Evolutionary conservation across 2,113 vertebrate species (phyloP).

Genomic region (Lutjanus erythropterus): DNA sequence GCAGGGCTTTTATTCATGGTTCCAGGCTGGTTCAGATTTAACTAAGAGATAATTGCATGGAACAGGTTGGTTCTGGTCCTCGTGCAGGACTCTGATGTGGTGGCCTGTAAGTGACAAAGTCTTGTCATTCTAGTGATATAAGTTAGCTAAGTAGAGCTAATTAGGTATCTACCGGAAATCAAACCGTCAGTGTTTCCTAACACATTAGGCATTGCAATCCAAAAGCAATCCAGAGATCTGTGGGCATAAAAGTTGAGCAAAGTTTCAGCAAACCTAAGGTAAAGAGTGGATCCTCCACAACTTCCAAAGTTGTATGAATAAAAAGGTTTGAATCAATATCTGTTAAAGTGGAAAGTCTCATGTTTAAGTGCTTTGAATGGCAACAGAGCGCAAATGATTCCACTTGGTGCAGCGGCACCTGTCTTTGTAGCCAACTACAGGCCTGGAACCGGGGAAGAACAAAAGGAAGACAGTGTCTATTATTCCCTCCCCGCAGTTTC

Average conservation of each 20-base stretch:
- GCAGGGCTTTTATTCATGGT: too few species aligned
- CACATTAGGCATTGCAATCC: too few species aligned
- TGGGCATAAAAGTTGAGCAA: background rate
- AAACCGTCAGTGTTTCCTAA: background rate
- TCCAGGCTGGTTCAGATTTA: too few species aligned
- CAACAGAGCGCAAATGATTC: slow-evolving; percentile 11
- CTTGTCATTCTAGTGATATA: too few species aligned
- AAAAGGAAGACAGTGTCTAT: slow-evolving; percentile 20
- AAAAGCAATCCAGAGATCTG: background rate
- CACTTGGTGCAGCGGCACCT: background rate
- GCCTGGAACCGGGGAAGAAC: slow-evolving; percentile 1
- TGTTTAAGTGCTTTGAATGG: slow-evolving; percentile 25
- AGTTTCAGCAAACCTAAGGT: background rate
- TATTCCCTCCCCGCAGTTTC: slow-evolving; percentile 10
- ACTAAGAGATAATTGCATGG: too few species aligned
- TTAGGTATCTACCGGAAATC: background rate
- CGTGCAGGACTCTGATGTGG: too few species aligned
- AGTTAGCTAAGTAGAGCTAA: background rate
- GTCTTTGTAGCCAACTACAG: slow-evolving; percentile 2
- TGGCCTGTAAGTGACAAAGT: background rate
- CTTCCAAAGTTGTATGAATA: background rate
- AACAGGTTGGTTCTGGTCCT: too few species aligned
- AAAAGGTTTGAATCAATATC: slow-evolving; percentile 12
- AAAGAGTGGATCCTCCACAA: background rate
- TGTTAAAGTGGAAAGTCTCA: background rate